phyloP scores from a whole-genome alignment of 1,140 invertebrate genomes.

The Thaumetopoea pityocampa region DNA sequence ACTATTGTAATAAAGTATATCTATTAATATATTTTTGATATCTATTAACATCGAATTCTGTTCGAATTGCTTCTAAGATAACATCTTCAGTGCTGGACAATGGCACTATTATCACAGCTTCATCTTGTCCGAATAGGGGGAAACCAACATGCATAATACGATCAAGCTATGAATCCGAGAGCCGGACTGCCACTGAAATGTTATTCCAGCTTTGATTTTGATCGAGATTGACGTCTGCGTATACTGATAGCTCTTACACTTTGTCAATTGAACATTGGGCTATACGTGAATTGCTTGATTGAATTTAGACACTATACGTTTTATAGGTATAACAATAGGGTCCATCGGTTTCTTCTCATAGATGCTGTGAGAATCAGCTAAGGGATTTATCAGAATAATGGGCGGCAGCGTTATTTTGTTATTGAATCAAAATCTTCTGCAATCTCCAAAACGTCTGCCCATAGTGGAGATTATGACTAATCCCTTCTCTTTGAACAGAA shows the following conservation, averaged over 20 bases:
- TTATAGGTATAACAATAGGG: neutral
- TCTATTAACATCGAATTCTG: slow-evolving; percentile 44
- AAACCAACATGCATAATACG: slow-evolving; percentile 36
- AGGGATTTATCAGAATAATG: no score
- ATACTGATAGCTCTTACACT: slow-evolving; percentile 28
- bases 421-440: no score
- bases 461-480: no score
- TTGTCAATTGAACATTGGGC: slow-evolving; percentile 22
- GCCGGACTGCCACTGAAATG: slow-evolving; percentile 34
- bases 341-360: no score
- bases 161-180: slow-evolving; percentile 29
- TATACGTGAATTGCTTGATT: slow-evolving; percentile 11
- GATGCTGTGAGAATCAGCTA: no score
- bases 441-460: no score
- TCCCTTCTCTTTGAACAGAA: no score
- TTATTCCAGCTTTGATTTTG: slow-evolving; percentile 34
- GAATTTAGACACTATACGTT: neutral
- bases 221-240: slow-evolving; percentile 27
- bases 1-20: no score
- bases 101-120: slow-evolving; percentile 49
- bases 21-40: no score
- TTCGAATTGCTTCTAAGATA: slow-evolving; percentile 49
- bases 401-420: no score
- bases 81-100: slow-evolving; percentile 47
- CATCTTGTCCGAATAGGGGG: slow-evolving; percentile 30